phyloP scores from a whole-genome alignment of 1,140 invertebrate species.

The Tetramorium parvispinum region DNA sequence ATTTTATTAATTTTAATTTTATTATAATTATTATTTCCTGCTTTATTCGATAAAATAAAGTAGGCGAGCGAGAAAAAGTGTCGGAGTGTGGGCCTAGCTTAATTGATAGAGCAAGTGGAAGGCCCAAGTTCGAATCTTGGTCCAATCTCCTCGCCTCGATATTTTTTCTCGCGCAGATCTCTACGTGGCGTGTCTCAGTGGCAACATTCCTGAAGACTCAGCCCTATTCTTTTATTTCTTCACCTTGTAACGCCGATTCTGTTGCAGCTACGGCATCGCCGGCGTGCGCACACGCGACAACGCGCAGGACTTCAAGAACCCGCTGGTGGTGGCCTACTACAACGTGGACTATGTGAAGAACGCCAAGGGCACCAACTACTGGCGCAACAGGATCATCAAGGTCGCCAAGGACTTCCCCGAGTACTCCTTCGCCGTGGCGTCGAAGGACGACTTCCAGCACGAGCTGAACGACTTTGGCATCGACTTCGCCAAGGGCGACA shows the following conservation, averaged over 20 bases:
- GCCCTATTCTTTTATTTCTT: too few species aligned
- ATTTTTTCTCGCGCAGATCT: too few species aligned
- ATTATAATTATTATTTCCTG: too few species aligned
- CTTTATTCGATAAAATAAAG: too few species aligned
- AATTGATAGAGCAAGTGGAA: too few species aligned
- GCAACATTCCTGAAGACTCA: too few species aligned
- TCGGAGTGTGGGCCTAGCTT: too few species aligned
- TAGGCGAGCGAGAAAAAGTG: too few species aligned
- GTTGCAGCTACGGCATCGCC: constrained; percentile 94
- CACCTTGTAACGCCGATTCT: constrained; percentile 47
- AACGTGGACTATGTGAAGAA: constrained; percentile 99
- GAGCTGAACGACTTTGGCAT: constrained; percentile 98
- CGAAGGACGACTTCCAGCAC: constrained; percentile 96
- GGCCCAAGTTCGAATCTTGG: too few species aligned
- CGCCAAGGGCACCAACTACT: constrained; percentile 99
- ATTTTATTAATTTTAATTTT: too few species aligned
- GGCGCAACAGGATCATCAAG: constrained; percentile 98
- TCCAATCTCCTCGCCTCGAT: too few species aligned
- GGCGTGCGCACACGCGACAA: constrained; percentile 96
- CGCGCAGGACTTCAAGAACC: constrained; percentile 93
- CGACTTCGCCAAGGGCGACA: constrained; percentile 94
- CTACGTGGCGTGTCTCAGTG: too few species aligned
- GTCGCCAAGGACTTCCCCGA: constrained; percentile 95
- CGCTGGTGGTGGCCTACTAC: constrained; percentile 96
- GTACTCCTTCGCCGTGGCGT: constrained; percentile 95